phyloP scores from a whole-genome alignment of 1,140 invertebrate genomes.

The Macrotrachela quadricornifera region DNA sequence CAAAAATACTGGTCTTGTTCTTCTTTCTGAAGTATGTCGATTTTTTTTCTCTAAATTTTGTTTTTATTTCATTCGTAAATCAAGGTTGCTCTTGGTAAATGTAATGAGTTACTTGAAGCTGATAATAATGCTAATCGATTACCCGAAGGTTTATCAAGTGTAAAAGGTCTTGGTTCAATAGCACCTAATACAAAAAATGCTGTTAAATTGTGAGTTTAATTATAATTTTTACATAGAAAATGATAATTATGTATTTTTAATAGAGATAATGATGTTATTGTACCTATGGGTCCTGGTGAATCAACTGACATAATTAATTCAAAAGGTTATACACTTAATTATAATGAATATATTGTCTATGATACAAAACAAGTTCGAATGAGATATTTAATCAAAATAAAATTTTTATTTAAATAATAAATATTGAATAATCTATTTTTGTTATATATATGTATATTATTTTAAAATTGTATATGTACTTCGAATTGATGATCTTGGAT shows the following conservation, averaged over 20 bases:
- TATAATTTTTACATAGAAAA: neutral
- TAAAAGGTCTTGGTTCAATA: constrained; percentile 19
- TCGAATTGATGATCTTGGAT: too few species aligned
- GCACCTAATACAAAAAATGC: constrained; percentile 17
- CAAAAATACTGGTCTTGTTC: constrained; percentile 52
- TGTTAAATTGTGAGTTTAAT: neutral
- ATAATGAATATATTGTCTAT: constrained; percentile 34
- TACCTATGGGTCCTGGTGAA: constrained; percentile 22
- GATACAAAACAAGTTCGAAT: constrained; percentile 27
- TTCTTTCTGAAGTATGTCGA: constrained; percentile 75
- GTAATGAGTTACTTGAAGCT: constrained; percentile 19
- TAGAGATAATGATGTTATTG: constrained; percentile 20
- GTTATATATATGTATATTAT: too few species aligned
- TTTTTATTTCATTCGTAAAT: neutral
- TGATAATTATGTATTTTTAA: constrained; percentile 16
- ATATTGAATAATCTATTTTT: too few species aligned
- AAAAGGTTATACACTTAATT: constrained; percentile 23
- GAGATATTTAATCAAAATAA: constrained; percentile 26
- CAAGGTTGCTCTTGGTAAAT: constrained; percentile 23
- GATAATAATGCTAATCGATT: constrained; percentile 22
- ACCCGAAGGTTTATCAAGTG: constrained; percentile 22
- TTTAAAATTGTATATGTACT: too few species aligned
- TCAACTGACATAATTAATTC: constrained; percentile 18
- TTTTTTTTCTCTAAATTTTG: too few species aligned
- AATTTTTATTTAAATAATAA: constrained; percentile 11